These are phyloP conservation scores for Drosophila diplacantha DNA, from an alignment of 2,888 invertebrate genomes.

Conservation along the genomic window DNA sequence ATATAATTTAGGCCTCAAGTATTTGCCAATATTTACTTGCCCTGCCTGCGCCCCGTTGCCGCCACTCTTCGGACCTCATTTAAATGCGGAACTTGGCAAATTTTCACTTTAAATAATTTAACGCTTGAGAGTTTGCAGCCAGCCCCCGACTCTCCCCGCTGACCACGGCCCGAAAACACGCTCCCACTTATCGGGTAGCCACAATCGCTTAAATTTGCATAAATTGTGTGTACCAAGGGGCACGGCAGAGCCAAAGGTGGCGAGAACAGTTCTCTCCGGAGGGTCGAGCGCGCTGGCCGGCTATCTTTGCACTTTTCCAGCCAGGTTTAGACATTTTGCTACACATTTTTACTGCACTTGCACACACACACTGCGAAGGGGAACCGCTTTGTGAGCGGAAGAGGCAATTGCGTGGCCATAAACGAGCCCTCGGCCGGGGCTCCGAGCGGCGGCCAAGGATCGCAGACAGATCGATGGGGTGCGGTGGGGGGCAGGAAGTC, in stretches of 20 bases:
- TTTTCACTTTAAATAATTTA: slow-evolving; percentile 66
- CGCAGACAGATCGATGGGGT: slow-evolving; percentile 8
- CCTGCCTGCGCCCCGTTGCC: not conserved
- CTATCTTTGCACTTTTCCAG: slow-evolving; percentile 13
- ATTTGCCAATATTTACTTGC: not conserved
- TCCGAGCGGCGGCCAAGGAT: slow-evolving; percentile 5
- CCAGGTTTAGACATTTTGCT: slow-evolving; percentile 56
- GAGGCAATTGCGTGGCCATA: slow-evolving; percentile 57
- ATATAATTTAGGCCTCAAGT: not conserved
- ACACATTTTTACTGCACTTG: slow-evolving; percentile 49
- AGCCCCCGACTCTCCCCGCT: not conserved
- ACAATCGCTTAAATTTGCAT: slow-evolving; percentile 66
- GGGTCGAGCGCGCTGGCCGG: slow-evolving; percentile 8
- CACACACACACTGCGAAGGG: slow-evolving; percentile 2
- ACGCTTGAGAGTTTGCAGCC: slow-evolving; percentile 42
- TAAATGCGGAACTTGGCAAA: slow-evolving; percentile 54
- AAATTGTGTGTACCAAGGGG: slow-evolving; percentile 52
- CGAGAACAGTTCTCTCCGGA: slow-evolving; percentile 11
- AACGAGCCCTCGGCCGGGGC: slow-evolving; percentile 32
- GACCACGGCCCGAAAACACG: slow-evolving; percentile 28
- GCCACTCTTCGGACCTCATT: slow-evolving; percentile 6
- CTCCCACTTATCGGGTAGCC: slow-evolving; percentile 54
- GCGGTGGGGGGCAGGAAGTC: not conserved
- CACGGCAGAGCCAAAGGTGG: slow-evolving; percentile 19
- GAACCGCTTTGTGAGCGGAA: slow-evolving; percentile 54